A percentile compares a stretch with the other conserved stretches of the same genome.
Conservation (phyloP, 2,113 vertebrate genomes). For the Epinephelus fuscoguttatus region DNA sequence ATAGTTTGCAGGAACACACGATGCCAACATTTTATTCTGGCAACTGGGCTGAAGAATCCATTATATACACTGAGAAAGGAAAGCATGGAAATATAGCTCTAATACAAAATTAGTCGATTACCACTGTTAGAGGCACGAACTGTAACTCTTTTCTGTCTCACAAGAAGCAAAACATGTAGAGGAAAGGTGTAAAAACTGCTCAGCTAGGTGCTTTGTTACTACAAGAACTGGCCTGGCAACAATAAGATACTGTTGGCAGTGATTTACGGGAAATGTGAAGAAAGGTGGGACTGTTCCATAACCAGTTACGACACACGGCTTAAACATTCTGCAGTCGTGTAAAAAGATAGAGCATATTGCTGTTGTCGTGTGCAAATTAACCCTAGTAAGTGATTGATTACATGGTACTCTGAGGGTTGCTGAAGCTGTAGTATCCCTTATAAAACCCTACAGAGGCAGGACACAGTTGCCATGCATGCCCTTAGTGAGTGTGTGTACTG, state of each 20-base stretch:
- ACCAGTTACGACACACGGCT: background rate
- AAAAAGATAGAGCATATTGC: background rate
- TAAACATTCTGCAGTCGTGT: background rate
- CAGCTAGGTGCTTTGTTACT: slow-evolving; percentile 18
- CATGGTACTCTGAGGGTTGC: background rate
- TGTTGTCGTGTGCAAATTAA: background rate
- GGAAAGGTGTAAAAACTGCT: slow-evolving; percentile 2
- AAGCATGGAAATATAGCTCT: background rate
- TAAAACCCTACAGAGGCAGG: background rate
- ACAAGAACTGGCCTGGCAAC: slow-evolving; percentile 50
- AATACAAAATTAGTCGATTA: background rate
- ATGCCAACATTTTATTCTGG: no score
- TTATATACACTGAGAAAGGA: background rate
- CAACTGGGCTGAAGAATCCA: no score
- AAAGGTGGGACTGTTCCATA: background rate
- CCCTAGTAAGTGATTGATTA: background rate
- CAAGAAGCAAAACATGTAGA: background rate
- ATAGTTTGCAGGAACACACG: no score
- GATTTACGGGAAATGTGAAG: slow-evolving; percentile 18
- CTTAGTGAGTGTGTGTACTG: background rate
- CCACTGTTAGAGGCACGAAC: background rate
- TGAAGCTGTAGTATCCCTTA: background rate
- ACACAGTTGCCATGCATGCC: background rate
- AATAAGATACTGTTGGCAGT: background rate
- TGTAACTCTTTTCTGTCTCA: background rate